Percentiles rank a stretch among this genome's conserved stretches.
phyloP scores from a whole-genome alignment of 2,888 invertebrate species.

The Meteorus colon region DNA sequence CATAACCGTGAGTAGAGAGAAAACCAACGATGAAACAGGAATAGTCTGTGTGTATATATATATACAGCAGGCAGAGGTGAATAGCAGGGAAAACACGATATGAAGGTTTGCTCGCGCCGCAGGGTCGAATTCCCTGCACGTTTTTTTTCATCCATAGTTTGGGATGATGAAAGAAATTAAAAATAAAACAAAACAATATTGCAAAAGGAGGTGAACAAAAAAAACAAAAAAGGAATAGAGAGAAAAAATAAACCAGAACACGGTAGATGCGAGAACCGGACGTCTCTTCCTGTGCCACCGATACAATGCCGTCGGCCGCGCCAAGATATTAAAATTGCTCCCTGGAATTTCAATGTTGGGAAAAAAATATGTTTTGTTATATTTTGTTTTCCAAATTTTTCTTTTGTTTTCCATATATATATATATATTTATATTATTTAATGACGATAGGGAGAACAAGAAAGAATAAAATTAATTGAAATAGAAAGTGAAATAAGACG shows the following conservation, averaged over 20 bases:
- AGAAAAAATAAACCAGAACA: constrained; percentile 11
- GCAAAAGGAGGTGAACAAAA: neutral
- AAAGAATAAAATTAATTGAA: neutral
- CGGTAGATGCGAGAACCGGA: neutral
- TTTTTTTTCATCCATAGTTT: constrained; percentile 35
- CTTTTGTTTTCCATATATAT: too few relatives aligned
- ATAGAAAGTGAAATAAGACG: neutral
- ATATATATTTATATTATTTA: neutral
- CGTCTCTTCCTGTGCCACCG: neutral
- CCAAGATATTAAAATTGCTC: constrained; percentile 33
- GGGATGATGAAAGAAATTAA: constrained; percentile 13
- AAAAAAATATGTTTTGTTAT: neutral
- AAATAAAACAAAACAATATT: neutral
- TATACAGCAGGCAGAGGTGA: neutral
- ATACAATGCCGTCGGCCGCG: constrained; percentile 2
- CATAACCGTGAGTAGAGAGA: constrained; percentile 14
- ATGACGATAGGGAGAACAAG: neutral
- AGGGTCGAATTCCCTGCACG: constrained; percentile 35
- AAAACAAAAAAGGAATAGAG: neutral
- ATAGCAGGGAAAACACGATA: neutral
- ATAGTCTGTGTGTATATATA: neutral
- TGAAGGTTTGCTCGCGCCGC: constrained; percentile 6
- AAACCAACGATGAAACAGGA: constrained; percentile 31
- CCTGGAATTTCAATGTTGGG: constrained; percentile 26
- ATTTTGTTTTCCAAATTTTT: neutral